Evolutionary conservation across 1,140 invertebrate genomes (phyloP).

Genomic region (Trypoxylus dichotomus): DNA sequence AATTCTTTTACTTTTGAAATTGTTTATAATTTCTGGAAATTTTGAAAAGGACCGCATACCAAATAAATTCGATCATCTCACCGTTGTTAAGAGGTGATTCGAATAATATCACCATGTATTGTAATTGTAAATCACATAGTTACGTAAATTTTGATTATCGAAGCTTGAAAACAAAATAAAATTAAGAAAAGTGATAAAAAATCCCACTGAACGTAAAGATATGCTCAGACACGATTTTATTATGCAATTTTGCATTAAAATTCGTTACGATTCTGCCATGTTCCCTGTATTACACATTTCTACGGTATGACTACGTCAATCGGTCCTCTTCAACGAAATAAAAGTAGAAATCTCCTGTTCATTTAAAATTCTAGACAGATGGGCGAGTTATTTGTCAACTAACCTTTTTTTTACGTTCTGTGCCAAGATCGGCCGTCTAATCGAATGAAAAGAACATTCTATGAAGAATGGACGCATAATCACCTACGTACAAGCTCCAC

Average conservation of each 20-base stretch:
- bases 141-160: neutral
- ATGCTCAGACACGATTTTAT: neutral
- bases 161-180: neutral
- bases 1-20: too few relatives aligned
- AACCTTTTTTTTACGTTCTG: neutral
- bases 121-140: neutral
- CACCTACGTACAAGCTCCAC: neutral
- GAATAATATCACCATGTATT: neutral
- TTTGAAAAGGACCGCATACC: too few relatives aligned
- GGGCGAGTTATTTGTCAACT: conserved; percentile 1
- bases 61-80: too few relatives aligned
- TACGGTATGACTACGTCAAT: neutral
- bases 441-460: neutral
- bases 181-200: neutral
- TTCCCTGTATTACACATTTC: neutral
- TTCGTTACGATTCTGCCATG: neutral
- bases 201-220: neutral
- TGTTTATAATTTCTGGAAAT: too few relatives aligned
- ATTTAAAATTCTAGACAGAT: conserved; percentile 5
- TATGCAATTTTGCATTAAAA: conserved; percentile 16
- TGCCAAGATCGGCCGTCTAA: conserved; percentile 1
- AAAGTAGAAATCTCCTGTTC: conserved; percentile 11
- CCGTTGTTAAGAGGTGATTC: too few relatives aligned
- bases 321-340: neutral
- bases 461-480: neutral